Conservation (phyloP, 2,113 vertebrate genomes). For the Leiothrix lutea region DNA sequence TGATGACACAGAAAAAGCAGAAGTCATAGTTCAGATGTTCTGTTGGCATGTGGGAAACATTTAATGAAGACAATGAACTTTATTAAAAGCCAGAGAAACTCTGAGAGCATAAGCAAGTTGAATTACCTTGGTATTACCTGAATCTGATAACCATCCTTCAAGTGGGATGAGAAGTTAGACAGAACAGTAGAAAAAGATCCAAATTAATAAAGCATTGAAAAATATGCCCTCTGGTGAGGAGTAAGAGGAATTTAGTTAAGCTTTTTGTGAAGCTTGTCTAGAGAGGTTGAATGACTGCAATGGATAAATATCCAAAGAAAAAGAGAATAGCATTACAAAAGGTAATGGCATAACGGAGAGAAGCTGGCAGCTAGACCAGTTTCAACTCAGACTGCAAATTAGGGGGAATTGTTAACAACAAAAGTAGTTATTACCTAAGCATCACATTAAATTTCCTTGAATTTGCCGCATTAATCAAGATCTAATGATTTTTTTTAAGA, state of each 20-base stretch:
- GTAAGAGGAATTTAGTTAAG: background rate
- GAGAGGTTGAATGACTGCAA: background rate
- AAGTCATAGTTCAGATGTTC: background rate
- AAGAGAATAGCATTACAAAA: background rate
- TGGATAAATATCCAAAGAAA: background rate
- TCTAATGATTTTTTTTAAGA: slow-evolving; percentile 17
- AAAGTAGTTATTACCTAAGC: background rate
- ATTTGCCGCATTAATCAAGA: background rate
- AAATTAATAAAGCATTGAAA: background rate
- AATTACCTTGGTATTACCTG: background rate
- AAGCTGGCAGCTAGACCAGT: background rate
- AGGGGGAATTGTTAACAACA: background rate
- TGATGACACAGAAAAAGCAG: background rate
- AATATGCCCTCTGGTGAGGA: background rate
- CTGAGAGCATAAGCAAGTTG: background rate
- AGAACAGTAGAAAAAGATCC: background rate
- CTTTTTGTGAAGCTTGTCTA: background rate
- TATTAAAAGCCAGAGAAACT: background rate
- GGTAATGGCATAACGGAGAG: background rate
- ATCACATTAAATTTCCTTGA: background rate
- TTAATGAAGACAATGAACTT: background rate
- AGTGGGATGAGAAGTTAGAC: background rate
- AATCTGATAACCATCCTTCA: background rate
- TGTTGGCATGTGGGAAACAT: background rate
- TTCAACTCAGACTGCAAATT: background rate